Conservation (phyloP, 2,888 invertebrate species). For the Platycheirus rosarum region DNA sequence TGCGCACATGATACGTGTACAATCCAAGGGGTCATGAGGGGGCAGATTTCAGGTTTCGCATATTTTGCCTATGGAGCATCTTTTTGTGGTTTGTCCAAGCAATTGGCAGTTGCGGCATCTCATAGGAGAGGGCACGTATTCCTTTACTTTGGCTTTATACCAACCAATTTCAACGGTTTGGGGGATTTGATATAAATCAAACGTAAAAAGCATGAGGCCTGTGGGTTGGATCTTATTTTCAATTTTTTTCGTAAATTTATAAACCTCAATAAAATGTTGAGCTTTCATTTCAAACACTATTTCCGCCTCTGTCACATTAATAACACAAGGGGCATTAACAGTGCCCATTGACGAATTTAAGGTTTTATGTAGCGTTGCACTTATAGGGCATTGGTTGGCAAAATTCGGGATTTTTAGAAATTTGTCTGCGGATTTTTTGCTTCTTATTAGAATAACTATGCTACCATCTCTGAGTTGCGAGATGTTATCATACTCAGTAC, state of each 20-base stretch:
- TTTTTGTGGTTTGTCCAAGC: conserved; percentile 5
- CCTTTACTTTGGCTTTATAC: conserved; percentile 3
- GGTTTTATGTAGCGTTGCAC: conserved; percentile 3
- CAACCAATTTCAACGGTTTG: conserved; percentile 10
- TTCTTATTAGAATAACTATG: not conserved
- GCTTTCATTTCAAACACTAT: conserved; percentile 1
- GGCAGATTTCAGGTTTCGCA: conserved; percentile 6
- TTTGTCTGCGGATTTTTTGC: conserved; percentile 13
- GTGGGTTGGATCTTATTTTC: not conserved
- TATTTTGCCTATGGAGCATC: not conserved
- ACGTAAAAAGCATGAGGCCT: conserved; percentile 6
- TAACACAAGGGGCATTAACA: not conserved
- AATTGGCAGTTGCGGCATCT: conserved; percentile 23
- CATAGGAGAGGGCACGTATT: conserved; percentile 8
- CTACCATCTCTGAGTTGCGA: conserved; percentile 17
- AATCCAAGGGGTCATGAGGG: not conserved
- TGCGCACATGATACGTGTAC: conserved; percentile 20
- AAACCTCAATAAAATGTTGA: conserved; percentile 6
- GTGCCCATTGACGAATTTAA: conserved; percentile 5
- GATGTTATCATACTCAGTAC: conserved; percentile 10
- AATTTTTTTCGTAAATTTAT: conserved; percentile 12
- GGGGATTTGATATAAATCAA: conserved; percentile 9
- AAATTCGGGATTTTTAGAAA: conserved; percentile 4
- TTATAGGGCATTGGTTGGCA: conserved; percentile 12
- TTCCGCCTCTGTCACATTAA: not conserved